Conservation (phyloP, 2,888 invertebrate genomes). For the Eurytoma adleriae region DNA sequence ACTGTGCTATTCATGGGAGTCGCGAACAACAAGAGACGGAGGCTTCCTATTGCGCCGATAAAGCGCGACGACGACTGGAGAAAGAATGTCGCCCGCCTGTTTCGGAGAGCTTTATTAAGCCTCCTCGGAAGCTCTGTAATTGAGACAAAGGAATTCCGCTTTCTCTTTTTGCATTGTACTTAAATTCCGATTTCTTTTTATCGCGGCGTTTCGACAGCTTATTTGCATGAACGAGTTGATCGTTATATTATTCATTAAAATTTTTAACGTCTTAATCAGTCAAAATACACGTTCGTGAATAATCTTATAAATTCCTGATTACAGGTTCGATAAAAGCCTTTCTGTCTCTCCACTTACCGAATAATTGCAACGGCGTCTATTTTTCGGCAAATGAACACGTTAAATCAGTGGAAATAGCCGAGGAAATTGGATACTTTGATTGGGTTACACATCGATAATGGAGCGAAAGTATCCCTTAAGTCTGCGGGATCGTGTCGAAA, state of each 20-base stretch:
- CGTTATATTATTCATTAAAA: too few species aligned
- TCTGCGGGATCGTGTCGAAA: conserved; percentile 41
- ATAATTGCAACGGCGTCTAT: conserved; percentile 3
- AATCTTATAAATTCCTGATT: too few species aligned
- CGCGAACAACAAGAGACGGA: conserved; percentile 37
- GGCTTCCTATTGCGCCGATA: conserved; percentile 13
- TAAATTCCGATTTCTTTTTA: conserved; percentile 3
- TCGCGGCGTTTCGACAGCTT: too few species aligned
- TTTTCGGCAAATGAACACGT: background rate
- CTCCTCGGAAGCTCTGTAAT: conserved; percentile 20
- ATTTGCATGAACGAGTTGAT: too few species aligned
- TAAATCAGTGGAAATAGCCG: conserved; percentile 27
- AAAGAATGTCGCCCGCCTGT: background rate
- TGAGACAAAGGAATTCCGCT: conserved; percentile 29
- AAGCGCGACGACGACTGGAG: background rate
- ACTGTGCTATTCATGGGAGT: conserved; percentile 65
- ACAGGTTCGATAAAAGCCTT: too few species aligned
- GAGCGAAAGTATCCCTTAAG: conserved; percentile 43
- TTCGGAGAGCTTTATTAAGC: conserved; percentile 10
- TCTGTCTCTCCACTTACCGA: background rate
- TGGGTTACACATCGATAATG: conserved; percentile 49
- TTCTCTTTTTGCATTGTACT: conserved; percentile 13
- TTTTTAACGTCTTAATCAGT: too few species aligned
- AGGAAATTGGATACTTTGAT: conserved; percentile 41
- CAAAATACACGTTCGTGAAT: too few species aligned